Conservation (phyloP, 2,888 invertebrate genomes). For the Lymantria dispar region DNA sequence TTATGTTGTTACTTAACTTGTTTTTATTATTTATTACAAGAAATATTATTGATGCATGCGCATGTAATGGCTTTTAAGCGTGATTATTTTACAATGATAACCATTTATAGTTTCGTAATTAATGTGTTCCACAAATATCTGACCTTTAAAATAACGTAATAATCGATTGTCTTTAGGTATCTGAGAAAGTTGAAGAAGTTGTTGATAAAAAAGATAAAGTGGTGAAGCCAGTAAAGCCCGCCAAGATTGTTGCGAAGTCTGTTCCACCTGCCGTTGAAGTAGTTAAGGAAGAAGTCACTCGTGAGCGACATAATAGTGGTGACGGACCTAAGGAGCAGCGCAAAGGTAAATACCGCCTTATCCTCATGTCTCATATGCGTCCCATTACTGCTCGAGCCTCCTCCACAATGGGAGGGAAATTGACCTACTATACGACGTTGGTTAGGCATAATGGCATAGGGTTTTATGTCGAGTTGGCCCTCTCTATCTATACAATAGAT, state of each 20-base stretch:
- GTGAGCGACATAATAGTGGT: slow-evolving; percentile 52
- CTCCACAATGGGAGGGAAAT: no score
- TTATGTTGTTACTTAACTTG: background rate
- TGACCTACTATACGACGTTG: no score
- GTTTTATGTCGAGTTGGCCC: no score
- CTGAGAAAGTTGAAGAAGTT: slow-evolving; percentile 64
- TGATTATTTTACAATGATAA: slow-evolving; percentile 20
- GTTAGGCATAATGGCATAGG: no score
- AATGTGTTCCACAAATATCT: slow-evolving; percentile 2
- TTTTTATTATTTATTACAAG: slow-evolving; percentile 12
- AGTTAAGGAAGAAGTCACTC: slow-evolving; percentile 51
- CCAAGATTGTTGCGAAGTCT: slow-evolving; percentile 40
- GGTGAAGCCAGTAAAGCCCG: slow-evolving; percentile 45
- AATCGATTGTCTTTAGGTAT: slow-evolving; percentile 30
- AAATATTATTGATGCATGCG: slow-evolving; percentile 19
- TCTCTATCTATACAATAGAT: no score
- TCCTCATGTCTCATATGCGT: no score
- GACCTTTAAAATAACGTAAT: slow-evolving; percentile 1
- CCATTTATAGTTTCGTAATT: background rate
- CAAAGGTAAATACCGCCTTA: slow-evolving; percentile 69
- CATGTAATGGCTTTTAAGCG: slow-evolving; percentile 3
- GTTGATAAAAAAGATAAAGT: slow-evolving; percentile 62
- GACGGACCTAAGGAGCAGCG: slow-evolving; percentile 71
- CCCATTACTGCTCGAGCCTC: no score
- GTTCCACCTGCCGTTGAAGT: slow-evolving; percentile 40